Base-by-base conservation (phyloP, 2,888 invertebrate genomes). In the Lepidochitona cinerea region DNA sequence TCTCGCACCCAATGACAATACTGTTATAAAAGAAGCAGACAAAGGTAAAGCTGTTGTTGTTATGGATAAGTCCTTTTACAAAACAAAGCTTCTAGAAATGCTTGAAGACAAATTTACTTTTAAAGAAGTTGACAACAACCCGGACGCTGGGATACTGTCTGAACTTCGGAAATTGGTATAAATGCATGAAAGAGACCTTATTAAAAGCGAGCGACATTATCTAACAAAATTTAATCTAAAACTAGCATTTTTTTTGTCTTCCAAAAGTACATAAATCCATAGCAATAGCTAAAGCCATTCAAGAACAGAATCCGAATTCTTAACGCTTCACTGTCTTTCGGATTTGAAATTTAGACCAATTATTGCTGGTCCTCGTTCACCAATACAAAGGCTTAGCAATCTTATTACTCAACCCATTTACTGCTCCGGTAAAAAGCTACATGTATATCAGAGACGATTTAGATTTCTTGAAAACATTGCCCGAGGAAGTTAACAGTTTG, bases 1-100 rank as follows among this genome's bases (percentile, higher is more conserved):
- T n/a, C n/a, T n/a, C n/a, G n/a, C n/a, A n/a, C n/a, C n/a, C n/a
- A n/a, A n/a, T n/a, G n/a, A n/a, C n/a, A n/a, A 41, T 41, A 41
- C 18, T 18, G 18, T 41, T 18, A 41, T 41, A 9, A 41, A 41
- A 41, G 41, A 41, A 18, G 9, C 41, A 41, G 41, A 41, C 41
- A 41, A 41, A 23, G 54, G 54, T 54, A 12, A 54, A 54, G 54
- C 54, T 54, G 54, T 54, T n/a, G 54, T 54, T 12, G 54, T 54
- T n/a, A 54, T 54, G 54, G 54, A 54, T 23, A 54, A 23, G 41
- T 12, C 9, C 18, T 54, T n/a, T 23, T 54, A 54, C 23, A 54
- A 54, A 7, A 23, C 12, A 7, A 54, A 54, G 23, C 12, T 54
- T 54, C 54, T 54, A 23, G 54, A 54, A 54, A 54, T 54, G 54